Evolutionary conservation across 1,140 invertebrate genomes (phyloP), one percentile per base, ranked within the genome.

Genomic region (Maconellicoccus hirsutus): DNA sequence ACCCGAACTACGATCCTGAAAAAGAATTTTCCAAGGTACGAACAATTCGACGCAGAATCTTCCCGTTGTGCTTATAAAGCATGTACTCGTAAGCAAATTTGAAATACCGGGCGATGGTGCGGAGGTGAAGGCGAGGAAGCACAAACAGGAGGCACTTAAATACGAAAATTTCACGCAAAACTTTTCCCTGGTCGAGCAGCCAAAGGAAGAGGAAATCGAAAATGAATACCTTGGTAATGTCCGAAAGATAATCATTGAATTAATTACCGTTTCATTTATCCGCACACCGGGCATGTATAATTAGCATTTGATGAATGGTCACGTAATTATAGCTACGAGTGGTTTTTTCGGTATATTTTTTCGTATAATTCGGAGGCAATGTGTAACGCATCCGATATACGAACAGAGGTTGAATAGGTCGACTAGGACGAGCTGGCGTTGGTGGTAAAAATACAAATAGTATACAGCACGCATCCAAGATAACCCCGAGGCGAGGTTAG

Each of bases 161-260:
- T 16, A 16, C 16, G 16, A 52, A 52, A 52, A 52, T 52, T 52
- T 52, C 12, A 52, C 42, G 42, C 42, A 52, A 52, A 52, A 52
- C 16, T 52, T 19, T 52, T 52, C n/a, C n/a, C n/a, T 52, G 12
- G 3, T 52, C n/a, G 2, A 14, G 16, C n/a, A n/a, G n/a, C n/a
- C n/a, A 52, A 52, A 52, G 42, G 42, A 52, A 52, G 42, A 52
- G 42, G 42, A 52, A 52, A 52, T 52, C n/a, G 42, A 52, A 52
- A 52, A 52, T 52, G 42, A 52, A 52, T 52, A 52, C 42, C 42
- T 52, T 52, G 42, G 42, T 16, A 19, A 3, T 52, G 42, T 6
- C 42, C 42, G n/a, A 52, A 52, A 52, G 42, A 52, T 52, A 52
- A 52, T 52, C 42, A 52, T 52, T 52, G 42, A 52, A 52, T 52